phyloP scores from a whole-genome alignment of 2,888 invertebrate species.

The Euphydryas editha region DNA sequence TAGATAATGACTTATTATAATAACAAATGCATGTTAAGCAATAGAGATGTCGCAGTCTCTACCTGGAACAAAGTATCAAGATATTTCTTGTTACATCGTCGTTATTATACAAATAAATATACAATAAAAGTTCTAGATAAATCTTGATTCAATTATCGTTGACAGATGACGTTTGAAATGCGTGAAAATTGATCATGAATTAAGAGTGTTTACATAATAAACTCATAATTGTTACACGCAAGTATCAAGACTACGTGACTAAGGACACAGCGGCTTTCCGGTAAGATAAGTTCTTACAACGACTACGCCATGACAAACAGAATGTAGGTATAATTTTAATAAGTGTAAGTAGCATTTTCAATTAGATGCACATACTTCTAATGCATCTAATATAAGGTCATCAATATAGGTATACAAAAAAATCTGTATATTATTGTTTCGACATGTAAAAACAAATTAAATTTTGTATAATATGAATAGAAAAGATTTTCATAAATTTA shows the following conservation, averaged over 20 bases:
- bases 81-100: neutral
- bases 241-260: slow-evolving; percentile 21
- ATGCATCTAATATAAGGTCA: too few species aligned
- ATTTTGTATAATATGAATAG: too few species aligned
- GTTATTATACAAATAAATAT: neutral
- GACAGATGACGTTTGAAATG: neutral
- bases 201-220: slow-evolving; percentile 15
- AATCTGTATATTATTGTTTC: too few species aligned
- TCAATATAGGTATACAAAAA: too few species aligned
- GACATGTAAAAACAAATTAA: too few species aligned
- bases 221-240: slow-evolving; percentile 24
- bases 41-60: neutral
- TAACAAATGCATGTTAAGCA: neutral
- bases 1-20: neutral
- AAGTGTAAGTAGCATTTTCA: too few species aligned
- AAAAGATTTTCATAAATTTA: too few species aligned
- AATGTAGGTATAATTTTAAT: neutral
- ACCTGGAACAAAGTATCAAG: neutral
- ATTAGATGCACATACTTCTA: too few species aligned
- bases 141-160: slow-evolving; percentile 1
- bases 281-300: neutral
- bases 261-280: slow-evolving; percentile 16
- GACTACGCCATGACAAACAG: neutral
- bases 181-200: slow-evolving; percentile 1
- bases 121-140: neutral